Conservation (phyloP, 2,888 invertebrate species). For the Ecliptopera silaceata region DNA sequence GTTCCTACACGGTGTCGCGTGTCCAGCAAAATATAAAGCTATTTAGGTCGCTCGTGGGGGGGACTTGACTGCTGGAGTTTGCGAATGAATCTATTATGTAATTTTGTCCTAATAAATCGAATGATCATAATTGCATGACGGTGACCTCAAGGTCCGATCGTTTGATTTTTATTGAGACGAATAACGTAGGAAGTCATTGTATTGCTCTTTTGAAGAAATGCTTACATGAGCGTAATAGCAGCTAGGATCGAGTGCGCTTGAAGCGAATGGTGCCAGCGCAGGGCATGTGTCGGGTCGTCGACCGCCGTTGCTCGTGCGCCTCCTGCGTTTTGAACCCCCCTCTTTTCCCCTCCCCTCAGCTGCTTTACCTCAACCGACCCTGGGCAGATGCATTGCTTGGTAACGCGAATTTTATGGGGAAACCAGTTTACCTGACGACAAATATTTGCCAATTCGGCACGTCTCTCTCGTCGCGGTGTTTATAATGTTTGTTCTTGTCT, state of each 20-base stretch:
- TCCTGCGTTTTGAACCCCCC: conserved; percentile 74
- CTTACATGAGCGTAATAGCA: conserved; percentile 64
- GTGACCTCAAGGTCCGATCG: conserved; percentile 23
- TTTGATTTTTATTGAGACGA: conserved; percentile 15
- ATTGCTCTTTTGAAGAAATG: conserved; percentile 42
- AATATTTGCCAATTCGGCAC: conserved; percentile 45
- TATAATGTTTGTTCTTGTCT: conserved; percentile 23
- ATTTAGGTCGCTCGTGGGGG: conserved; percentile 65
- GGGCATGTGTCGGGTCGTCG: conserved; percentile 80
- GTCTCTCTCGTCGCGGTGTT: conserved; percentile 22
- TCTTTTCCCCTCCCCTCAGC: conserved; percentile 57
- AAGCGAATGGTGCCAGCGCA: conserved; percentile 74
- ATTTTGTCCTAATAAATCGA: conserved; percentile 34
- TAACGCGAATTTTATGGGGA: conserved; percentile 79
- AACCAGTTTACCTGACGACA: conserved; percentile 76
- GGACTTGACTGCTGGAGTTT: conserved; percentile 54
- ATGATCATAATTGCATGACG: conserved; percentile 25
- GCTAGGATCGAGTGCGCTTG: conserved; percentile 65
- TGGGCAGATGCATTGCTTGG: conserved; percentile 77
- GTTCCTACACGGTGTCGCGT: conserved; percentile 70
- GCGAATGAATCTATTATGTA: conserved; percentile 31
- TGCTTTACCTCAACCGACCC: conserved; percentile 70
- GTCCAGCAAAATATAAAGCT: conserved; percentile 57
- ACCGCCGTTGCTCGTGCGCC: conserved; percentile 78
- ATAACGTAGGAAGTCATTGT: conserved; percentile 7